Evolutionary conservation across 2,888 invertebrate genomes (phyloP).

Genomic region (Cacoxenus indagator): DNA sequence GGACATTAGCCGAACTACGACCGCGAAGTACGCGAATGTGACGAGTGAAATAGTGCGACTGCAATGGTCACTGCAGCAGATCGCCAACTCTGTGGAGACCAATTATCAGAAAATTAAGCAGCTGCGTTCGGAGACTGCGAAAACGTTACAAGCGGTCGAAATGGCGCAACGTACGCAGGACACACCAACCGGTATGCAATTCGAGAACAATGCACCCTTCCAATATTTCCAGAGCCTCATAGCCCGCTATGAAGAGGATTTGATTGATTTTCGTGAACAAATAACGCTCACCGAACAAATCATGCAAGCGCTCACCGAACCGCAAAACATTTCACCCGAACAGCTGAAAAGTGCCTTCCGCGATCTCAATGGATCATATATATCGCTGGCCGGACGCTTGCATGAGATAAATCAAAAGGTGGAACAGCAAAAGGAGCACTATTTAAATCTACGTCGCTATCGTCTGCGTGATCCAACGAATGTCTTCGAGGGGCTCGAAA

Average conservation of each 20-base stretch:
- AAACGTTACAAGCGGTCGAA: constrained; percentile 80
- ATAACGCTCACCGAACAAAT: constrained; percentile 82
- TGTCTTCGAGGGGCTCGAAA: constrained; percentile 77
- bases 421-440: constrained; percentile 87
- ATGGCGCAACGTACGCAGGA: constrained; percentile 85
- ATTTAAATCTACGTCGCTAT: constrained; percentile 84
- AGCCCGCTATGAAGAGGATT: constrained; percentile 79
- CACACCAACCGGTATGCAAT: constrained; percentile 81
- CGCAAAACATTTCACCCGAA: constrained; percentile 78
- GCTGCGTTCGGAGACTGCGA: constrained; percentile 80
- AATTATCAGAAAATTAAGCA: constrained; percentile 69
- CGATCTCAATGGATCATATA: constrained; percentile 87
- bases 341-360: constrained; percentile 85
- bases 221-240: constrained; percentile 80
- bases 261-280: constrained; percentile 78
- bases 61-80: constrained; percentile 65
- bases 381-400: constrained; percentile 88
- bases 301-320: constrained; percentile 76
- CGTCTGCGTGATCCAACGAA: constrained; percentile 80
- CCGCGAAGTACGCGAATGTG: constrained; percentile 67
- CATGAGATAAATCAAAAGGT: constrained; percentile 84
- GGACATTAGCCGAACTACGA: constrained; percentile 81
- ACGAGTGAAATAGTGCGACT: constrained; percentile 64
- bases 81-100: constrained; percentile 67
- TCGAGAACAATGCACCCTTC: constrained; percentile 81